Evolutionary conservation across 2,888 invertebrate species (phyloP).

Genomic region (Boloria euphrosyne): DNA sequence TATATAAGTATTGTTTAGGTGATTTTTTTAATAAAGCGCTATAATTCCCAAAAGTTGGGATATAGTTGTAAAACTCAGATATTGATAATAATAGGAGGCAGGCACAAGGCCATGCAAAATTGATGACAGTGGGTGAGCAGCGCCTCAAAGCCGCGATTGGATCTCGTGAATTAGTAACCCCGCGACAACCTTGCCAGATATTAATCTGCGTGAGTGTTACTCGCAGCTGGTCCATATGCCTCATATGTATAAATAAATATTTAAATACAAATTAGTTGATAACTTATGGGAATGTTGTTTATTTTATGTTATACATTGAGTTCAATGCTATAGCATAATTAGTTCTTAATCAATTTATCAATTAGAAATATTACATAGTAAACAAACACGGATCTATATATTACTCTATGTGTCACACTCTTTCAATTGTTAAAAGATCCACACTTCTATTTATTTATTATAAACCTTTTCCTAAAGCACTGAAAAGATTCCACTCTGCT

Average conservation of each 20-base stretch:
- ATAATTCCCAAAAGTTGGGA: slow-evolving; percentile 1
- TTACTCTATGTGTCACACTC: too few relatives aligned
- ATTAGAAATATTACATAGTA: too few relatives aligned
- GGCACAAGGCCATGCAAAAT: slow-evolving; percentile 56
- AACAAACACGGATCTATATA: too few relatives aligned
- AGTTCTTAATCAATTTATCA: too few relatives aligned
- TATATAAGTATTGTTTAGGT: too few relatives aligned
- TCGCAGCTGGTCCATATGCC: slow-evolving; percentile 32
- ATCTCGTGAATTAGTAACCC: slow-evolving; percentile 61
- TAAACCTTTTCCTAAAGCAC: too few relatives aligned
- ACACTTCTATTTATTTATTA: too few relatives aligned
- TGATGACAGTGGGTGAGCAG: slow-evolving; percentile 51
- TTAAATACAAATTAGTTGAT: background rate
- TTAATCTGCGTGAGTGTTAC: slow-evolving; percentile 52
- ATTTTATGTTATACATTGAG: too few relatives aligned
- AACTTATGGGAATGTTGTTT: too few relatives aligned
- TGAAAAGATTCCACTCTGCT: too few relatives aligned
- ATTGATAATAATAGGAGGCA: slow-evolving; percentile 45
- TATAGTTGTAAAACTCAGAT: slow-evolving; percentile 25
- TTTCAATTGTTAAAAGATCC: too few relatives aligned
- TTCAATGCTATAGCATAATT: too few relatives aligned
- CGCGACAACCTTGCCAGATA: slow-evolving; percentile 43
- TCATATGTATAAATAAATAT: slow-evolving; percentile 9
- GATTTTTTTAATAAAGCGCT: background rate
- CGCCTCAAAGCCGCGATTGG: slow-evolving; percentile 57